phyloP scores from a whole-genome alignment of 2,888 invertebrate species.

The Lydus trimaculatus region DNA sequence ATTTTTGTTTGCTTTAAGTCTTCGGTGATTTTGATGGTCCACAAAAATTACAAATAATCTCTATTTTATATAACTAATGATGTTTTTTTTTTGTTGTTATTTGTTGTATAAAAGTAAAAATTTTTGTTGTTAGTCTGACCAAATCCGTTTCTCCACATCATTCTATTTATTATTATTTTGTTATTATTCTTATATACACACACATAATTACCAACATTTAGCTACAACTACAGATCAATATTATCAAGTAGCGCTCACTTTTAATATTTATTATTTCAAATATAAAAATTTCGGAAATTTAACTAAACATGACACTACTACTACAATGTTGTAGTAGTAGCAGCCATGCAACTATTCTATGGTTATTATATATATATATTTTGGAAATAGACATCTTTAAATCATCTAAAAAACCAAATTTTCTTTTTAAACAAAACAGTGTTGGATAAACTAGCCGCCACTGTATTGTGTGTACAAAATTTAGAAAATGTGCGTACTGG shows the following conservation, averaged over 20 bases:
- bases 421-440: no score
- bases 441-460: no score
- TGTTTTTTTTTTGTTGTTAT: not conserved
- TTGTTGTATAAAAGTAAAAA: conserved; percentile 24
- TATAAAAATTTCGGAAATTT: no score
- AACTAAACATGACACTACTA: no score
- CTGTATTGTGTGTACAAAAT: no score
- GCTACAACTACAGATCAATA: conserved; percentile 35
- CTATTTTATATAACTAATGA: conserved; percentile 22
- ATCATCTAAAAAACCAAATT: no score
- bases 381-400: no score
- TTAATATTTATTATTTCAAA: conserved; percentile 13
- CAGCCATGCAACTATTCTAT: no score
- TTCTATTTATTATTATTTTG: not conserved
- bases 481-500: not conserved
- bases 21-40: conserved; percentile 48
- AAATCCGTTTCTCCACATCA: conserved; percentile 14
- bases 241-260: conserved; percentile 40
- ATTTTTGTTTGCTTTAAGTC: conserved; percentile 23
- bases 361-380: no score
- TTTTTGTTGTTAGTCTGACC: not conserved
- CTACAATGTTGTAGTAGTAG: no score
- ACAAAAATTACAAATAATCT: conserved; percentile 54
- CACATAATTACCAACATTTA: conserved; percentile 37
- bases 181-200: conserved; percentile 35